phyloP scores from a whole-genome alignment of 2,888 invertebrate species.

The Bugula neritina region DNA sequence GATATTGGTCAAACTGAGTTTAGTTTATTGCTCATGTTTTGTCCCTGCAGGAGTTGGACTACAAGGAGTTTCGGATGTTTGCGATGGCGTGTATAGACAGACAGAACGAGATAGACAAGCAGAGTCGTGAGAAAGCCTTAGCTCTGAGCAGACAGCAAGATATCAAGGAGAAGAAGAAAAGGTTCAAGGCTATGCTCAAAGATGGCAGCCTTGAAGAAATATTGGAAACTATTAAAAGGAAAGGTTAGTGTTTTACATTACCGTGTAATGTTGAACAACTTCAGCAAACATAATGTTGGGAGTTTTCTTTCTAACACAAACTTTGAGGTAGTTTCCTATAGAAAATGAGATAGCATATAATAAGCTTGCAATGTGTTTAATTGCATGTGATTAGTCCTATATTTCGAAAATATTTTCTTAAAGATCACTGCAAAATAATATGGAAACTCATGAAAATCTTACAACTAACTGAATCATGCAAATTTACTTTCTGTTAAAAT shows the following conservation, averaged over 20 bases:
- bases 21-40: too few species aligned
- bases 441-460: too few species aligned
- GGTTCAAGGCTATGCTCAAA: conserved; percentile 4
- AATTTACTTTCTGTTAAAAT: too few species aligned
- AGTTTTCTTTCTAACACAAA: too few species aligned
- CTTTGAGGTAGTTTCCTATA: too few species aligned
- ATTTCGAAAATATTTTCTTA: too few species aligned
- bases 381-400: too few species aligned
- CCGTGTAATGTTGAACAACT: not conserved
- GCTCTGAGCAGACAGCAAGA: not conserved
- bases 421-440: too few species aligned
- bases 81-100: conserved; percentile 36
- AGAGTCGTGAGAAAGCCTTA: not conserved
- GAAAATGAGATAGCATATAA: too few species aligned
- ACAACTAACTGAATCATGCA: too few species aligned
- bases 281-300: not conserved
- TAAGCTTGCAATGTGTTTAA: too few species aligned
- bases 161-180: conserved; percentile 20
- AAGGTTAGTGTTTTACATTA: not conserved
- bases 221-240: not conserved
- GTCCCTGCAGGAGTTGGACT: conserved; percentile 35
- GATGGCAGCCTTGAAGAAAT: not conserved
- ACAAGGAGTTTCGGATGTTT: conserved; percentile 36
- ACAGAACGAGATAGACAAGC: conserved; percentile 31
- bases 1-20: too few species aligned